These are phyloP conservation scores for Paraplagusia blochii DNA, from an alignment of 2,113 vertebrate genomes.

Conservation along the genomic window DNA sequence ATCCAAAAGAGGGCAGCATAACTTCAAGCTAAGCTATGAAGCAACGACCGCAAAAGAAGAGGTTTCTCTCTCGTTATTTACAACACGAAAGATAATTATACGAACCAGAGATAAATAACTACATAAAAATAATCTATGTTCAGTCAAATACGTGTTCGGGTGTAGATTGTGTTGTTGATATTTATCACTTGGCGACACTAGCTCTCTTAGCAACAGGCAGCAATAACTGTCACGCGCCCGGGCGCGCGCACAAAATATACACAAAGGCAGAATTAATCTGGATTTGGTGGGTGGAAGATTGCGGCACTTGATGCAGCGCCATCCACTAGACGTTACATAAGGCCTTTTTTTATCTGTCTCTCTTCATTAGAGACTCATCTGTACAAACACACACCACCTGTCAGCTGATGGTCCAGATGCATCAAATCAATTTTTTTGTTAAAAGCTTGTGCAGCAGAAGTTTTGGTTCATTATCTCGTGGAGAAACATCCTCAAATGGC, in stretches of 20 bases:
- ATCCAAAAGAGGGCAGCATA: no score
- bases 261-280: conserved; percentile 68
- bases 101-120: no score
- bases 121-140: no score
- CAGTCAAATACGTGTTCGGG: no score
- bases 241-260: conserved; percentile 3
- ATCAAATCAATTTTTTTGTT: conserved; percentile 18
- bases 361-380: conserved; percentile 71
- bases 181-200: not conserved
- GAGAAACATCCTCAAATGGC: not conserved
- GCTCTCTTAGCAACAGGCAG: conserved; percentile 27
- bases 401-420: conserved; percentile 15
- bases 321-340: conserved; percentile 79
- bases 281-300: conserved; percentile 81
- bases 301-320: conserved; percentile 69
- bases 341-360: conserved; percentile 49
- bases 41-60: no score
- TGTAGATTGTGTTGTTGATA: no score
- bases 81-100: no score
- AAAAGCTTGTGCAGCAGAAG: not conserved
- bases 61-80: no score
- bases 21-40: no score
- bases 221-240: conserved; percentile 2
- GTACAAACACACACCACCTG: conserved; percentile 27
- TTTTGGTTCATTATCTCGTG: not conserved